These are phyloP conservation scores for Rhizoglyphus robini DNA, from an alignment of 1,140 invertebrate species.

Conservation along the genomic window DNA sequence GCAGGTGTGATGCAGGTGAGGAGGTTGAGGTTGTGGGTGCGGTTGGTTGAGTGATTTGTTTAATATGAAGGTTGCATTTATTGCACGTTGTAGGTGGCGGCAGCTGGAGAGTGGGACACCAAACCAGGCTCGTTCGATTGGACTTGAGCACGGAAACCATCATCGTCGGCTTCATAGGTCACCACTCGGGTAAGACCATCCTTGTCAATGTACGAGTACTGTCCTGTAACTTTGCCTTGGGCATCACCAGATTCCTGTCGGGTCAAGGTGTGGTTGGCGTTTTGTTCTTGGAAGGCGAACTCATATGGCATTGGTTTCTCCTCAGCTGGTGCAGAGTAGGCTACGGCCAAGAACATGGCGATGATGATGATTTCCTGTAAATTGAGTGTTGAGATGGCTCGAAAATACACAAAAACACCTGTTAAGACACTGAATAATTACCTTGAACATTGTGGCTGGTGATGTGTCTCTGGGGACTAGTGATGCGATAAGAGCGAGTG, in stretches of 20 bases:
- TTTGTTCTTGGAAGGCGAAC: not conserved
- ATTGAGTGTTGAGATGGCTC: not conserved
- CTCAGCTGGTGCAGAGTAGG: not conserved
- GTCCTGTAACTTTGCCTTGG: slow-evolving; percentile 18
- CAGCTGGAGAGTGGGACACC: slow-evolving; percentile 4
- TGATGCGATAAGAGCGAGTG: not conserved
- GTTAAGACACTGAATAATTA: not conserved
- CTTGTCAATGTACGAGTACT: slow-evolving; percentile 17
- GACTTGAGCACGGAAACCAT: slow-evolving; percentile 18
- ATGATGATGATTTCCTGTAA: not conserved
- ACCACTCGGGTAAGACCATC: slow-evolving; percentile 18
- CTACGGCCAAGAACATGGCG: not conserved
- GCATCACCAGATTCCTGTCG: slow-evolving; percentile 21
- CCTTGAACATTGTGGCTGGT: not conserved
- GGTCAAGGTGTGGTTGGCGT: slow-evolving; percentile 5
- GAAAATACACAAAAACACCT: not conserved
- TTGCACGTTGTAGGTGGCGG: not conserved
- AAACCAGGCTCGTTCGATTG: slow-evolving; percentile 22
- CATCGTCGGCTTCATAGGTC: slow-evolving; percentile 21
- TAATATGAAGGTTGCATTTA: too few species aligned
- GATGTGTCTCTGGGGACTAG: not conserved
- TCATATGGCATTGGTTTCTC: slow-evolving; percentile 19
- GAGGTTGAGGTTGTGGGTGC: too few species aligned
- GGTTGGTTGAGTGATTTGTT: too few species aligned
- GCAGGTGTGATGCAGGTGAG: too few species aligned